Conservation (phyloP, 2,888 invertebrate genomes). For the Hipparchia sbordonii region DNA sequence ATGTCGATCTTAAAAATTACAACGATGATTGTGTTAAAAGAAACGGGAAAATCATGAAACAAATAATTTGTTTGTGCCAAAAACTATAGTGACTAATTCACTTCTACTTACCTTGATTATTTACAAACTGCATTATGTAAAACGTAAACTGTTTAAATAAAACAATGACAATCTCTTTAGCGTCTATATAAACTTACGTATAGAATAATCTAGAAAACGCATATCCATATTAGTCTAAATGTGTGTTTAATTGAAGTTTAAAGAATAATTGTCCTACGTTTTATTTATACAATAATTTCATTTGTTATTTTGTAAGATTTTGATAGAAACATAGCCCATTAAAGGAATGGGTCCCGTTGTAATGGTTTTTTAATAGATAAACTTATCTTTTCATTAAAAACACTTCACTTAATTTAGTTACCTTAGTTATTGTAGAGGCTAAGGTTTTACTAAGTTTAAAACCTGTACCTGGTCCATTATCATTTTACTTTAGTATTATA, state of each 20-base stretch:
- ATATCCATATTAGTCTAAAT: not conserved
- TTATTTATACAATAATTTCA: not conserved
- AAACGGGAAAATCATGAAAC: not conserved
- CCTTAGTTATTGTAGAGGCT: not conserved
- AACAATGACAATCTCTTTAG: not conserved
- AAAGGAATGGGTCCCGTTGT: not conserved
- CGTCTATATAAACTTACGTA: not conserved
- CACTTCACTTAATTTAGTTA: too few species aligned
- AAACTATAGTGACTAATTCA: slow-evolving; percentile 9
- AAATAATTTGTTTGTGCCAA: slow-evolving; percentile 4
- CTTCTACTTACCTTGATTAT: slow-evolving; percentile 14
- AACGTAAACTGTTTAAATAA: slow-evolving; percentile 6
- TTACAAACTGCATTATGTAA: slow-evolving; percentile 30
- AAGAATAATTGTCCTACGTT: not conserved
- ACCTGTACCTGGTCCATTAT: not conserved
- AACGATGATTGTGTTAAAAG: not conserved
- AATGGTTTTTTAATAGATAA: too few species aligned
- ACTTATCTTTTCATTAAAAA: too few species aligned
- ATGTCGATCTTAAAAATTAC: not conserved
- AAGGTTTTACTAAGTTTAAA: slow-evolving; percentile 3
- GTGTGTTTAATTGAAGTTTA: not conserved
- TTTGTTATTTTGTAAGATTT: not conserved
- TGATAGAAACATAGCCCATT: not conserved
- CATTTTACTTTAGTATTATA: not conserved
- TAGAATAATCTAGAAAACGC: not conserved